These are phyloP conservation scores for Scaptomyza caliginosa DNA, from an alignment of 2,888 invertebrate genomes.

Conservation along the genomic window DNA sequence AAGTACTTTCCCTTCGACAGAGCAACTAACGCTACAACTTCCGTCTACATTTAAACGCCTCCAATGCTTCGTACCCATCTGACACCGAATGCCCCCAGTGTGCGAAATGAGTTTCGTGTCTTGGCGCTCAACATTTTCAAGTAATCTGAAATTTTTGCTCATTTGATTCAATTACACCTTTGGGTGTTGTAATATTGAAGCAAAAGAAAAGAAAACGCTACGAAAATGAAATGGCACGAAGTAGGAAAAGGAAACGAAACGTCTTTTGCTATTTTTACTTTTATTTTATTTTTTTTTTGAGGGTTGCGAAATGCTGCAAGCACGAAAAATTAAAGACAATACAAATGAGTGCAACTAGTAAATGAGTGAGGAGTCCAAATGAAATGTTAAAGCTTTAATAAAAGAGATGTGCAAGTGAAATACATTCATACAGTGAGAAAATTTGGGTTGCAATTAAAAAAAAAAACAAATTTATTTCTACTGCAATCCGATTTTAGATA, in stretches of 20 bases:
- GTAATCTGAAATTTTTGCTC: conserved; percentile 77
- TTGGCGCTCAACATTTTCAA: conserved; percentile 59
- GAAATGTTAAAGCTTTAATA: conserved; percentile 14
- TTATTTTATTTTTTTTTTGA: conserved; percentile 4
- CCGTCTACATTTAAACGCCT: conserved; percentile 46
- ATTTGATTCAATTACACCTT: conserved; percentile 83
- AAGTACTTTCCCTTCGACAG: conserved; percentile 5
- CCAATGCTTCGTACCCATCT: conserved; percentile 17
- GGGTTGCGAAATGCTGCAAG: conserved; percentile 17
- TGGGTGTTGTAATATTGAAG: conserved; percentile 81
- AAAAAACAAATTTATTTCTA: too few relatives aligned
- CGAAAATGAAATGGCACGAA: conserved; percentile 50
- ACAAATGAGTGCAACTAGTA: conserved; percentile 41
- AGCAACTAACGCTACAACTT: conserved; percentile 4
- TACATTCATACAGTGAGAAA: not conserved
- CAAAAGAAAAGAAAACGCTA: conserved; percentile 20
- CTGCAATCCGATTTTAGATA: too few relatives aligned
- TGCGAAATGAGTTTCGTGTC: conserved; percentile 61
- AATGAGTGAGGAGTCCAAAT: not conserved
- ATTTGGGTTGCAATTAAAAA: too few relatives aligned
- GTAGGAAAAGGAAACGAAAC: conserved; percentile 17
- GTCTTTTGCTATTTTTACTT: conserved; percentile 9
- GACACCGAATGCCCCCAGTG: conserved; percentile 50
- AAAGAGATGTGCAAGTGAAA: not conserved
- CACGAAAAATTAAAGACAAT: conserved; percentile 45